phyloP scores from a whole-genome alignment of 2,888 invertebrate species.

The Lepidochrysops patricia region DNA sequence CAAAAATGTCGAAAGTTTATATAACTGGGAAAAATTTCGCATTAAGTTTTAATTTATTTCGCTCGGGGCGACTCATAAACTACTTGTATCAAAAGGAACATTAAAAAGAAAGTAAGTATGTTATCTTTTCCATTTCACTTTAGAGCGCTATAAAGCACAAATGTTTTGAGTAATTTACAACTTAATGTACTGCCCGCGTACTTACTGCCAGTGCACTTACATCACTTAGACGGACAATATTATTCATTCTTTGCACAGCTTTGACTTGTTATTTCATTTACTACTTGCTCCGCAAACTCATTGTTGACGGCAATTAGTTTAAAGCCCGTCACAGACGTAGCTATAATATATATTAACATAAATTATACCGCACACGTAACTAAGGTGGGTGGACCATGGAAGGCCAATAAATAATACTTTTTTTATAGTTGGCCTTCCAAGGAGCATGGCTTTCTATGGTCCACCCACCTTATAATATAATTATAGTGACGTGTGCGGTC shows the following conservation, averaged over 20 bases:
- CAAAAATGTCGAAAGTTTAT: too few species aligned
- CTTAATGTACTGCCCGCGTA: constrained; percentile 2
- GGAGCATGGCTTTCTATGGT: too few species aligned
- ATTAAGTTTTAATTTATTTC: too few species aligned
- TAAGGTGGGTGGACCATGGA: too few species aligned
- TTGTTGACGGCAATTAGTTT: not conserved
- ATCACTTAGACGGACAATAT: not conserved
- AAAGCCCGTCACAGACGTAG: too few species aligned
- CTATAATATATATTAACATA: too few species aligned
- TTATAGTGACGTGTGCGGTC: too few species aligned
- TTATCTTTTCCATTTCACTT: constrained; percentile 1
- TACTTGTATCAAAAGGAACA: not conserved
- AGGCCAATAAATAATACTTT: too few species aligned
- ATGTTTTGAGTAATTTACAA: constrained; percentile 5
- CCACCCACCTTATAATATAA: too few species aligned
- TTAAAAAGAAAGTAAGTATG: not conserved
- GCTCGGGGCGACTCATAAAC: not conserved
- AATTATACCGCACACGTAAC: too few species aligned
- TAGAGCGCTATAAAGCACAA: not conserved
- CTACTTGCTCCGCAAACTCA: not conserved
- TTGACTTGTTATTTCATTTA: not conserved
- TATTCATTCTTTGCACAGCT: not conserved
- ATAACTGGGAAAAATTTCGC: too few species aligned
- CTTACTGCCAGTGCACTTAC: not conserved
- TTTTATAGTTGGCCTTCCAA: too few species aligned